A percentile compares a stretch with the other conserved stretches of the same genome.
phyloP scores from a whole-genome alignment of 2,797 vertebrate species.

The Dallia pectoralis region DNA sequence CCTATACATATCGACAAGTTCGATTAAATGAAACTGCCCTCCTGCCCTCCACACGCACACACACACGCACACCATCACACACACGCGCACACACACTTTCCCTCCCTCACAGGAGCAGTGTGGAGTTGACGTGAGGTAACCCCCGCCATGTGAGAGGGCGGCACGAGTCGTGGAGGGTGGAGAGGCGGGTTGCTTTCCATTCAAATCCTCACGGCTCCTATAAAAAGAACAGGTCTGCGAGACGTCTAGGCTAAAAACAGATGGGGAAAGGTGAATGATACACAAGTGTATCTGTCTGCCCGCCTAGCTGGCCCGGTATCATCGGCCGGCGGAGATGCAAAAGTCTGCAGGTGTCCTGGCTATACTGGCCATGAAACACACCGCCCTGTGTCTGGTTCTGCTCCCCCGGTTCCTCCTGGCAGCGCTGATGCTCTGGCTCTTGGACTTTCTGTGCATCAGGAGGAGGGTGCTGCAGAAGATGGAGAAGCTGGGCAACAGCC shows the following conservation, averaged over 20 bases:
- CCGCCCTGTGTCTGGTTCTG: conserved; percentile 88
- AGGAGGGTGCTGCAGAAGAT: conserved; percentile 84
- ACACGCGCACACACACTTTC: conserved; percentile 21
- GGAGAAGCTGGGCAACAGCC: conserved; percentile 61
- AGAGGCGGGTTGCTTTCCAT: conserved; percentile 91
- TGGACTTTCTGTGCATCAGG: conserved; percentile 95
- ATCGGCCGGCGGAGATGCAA: conserved; percentile 75
- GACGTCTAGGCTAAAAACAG: conserved; percentile 63
- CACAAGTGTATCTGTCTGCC: conserved; percentile 33
- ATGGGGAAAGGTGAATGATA: conserved; percentile 63
- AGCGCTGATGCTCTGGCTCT: conserved; percentile 92
- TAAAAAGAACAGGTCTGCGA: conserved; percentile 85
- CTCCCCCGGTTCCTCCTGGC: conserved; percentile 94
- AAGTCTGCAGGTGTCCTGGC: conserved; percentile 85
- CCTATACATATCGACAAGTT: neutral
- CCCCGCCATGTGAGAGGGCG: conserved; percentile 95
- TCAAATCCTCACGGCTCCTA: conserved; percentile 85
- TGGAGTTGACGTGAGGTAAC: conserved; percentile 85
- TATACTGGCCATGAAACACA: conserved; percentile 86
- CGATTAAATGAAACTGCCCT: neutral
- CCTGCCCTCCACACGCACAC: conserved; percentile 27
- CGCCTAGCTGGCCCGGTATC: conserved; percentile 11
- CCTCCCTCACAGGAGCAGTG: conserved; percentile 28
- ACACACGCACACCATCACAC: conserved; percentile 29
- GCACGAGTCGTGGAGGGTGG: conserved; percentile 79